Evolutionary conservation across 2,797 vertebrate genomes (phyloP), one percentile per base, ranked within the genome.

Genomic region (Gymnodraco acuticeps): DNA sequence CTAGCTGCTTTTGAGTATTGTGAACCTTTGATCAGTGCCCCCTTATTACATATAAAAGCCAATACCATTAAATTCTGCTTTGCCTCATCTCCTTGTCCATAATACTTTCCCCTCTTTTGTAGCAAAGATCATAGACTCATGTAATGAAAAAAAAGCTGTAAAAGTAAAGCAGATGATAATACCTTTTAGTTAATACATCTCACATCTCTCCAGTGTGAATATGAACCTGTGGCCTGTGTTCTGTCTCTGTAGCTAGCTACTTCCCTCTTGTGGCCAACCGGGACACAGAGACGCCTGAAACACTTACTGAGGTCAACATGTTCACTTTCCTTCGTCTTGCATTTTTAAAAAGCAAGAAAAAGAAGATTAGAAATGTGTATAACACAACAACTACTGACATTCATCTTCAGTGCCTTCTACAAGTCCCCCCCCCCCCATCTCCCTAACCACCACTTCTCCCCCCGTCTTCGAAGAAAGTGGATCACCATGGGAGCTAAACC

Each of bases 201-300:
- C 66, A 77, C 56, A 84, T 85, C 77, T 82, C 70, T 64, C 70
- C 66, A 84, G 42, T 73, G 76, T 50, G 33, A 62, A 64, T 55
- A 62, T 77, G 69, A 85, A 79, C 84, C 75, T 66, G 56, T 86
- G 80, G 82, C 77, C 79, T 45, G 60, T 72, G 56, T 46, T 48
- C 33, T 8, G 60, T 80, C 83, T 92, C 59, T 84, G 88, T 85
- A 87, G 91, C 93, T 86, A 90, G 86, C 92, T 94, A 94, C 91
- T 94, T 78, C 95, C 95, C 94, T 93, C 95, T 95, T 91, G 94
- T 96, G 95, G 95, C 82, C 88, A 77, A 86, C 67, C 16, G 4
- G 58, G 74, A 92, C 82, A 86, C 68, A 27, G 46, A 77, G 77
- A 53, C 23, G 65, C 52, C 73, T 62, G 19, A 78, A n/a, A 80